Base-by-base conservation (phyloP, 2,888 invertebrate species). In the Conops quadrifasciatus region DNA sequence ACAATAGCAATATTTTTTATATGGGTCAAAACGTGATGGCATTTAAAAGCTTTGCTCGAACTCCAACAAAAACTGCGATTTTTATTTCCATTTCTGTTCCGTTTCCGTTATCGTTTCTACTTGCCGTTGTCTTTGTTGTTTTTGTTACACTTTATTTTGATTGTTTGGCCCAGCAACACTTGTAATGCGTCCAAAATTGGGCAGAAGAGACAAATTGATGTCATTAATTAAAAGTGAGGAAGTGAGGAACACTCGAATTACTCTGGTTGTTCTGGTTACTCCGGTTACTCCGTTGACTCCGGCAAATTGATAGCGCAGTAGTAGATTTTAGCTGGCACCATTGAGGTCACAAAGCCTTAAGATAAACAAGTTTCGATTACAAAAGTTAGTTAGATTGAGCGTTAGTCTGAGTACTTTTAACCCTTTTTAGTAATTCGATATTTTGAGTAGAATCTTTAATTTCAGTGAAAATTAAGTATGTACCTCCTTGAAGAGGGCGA, bases 141-240 rank as follows among this genome's bases (percentile, higher is more conserved):
- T 53, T 53, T 36, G 53, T 66, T 36, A 53, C 69, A 62, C n/a
- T 36, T 53, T 53, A 16, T 47, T 11, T 43, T 49, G 11, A 49
- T 49, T 7, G 49, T 49, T 13, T 28, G 0, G 28, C 28, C n/a
- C 49, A 24, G 24, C 70, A 47, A 67, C 59, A 70, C 49, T 72
- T 75, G 71, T 73, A 72, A 75, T 72, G 73, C 63, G 75, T 63
- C 71, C 74, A 67, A 72, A 75, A 77, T 75, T 76, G 74, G 24
- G 75, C 69, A 51, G 19, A 30, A 71, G 77, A 82, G 82, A 82
- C 81, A 82, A 82, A 82, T 82, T 81, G 81, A 80, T 80, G 80
- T 78, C 79, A 82, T 82, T 82, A 82, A 82, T 82, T 82, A 82
- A 81, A 79, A 77, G 76, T 75, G 75, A 72, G 73, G 30, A 58